phyloP scores from a whole-genome alignment of 2,797 vertebrate genomes.

The Hyperoplus lanceolatus region DNA sequence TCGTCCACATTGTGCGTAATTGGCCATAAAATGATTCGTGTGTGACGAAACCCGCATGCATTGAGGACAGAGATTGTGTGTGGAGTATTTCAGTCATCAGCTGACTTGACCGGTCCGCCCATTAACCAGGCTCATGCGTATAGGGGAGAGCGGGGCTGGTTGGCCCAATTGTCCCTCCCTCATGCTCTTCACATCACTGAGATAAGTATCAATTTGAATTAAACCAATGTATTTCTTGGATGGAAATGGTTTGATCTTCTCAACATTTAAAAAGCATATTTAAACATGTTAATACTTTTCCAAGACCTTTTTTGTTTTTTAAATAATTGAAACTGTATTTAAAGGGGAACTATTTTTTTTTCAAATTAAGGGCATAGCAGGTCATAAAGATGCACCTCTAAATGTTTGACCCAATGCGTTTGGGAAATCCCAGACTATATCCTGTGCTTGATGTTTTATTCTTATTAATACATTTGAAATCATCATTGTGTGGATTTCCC shows the following conservation, averaged over 20 bases:
- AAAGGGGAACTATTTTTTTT: neutral
- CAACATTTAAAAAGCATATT: neutral
- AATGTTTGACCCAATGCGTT: neutral
- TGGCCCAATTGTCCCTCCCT: conserved; percentile 5
- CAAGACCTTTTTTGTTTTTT: neutral
- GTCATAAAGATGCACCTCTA: neutral
- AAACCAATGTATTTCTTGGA: neutral
- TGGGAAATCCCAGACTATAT: neutral
- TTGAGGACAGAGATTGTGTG: conserved; percentile 59
- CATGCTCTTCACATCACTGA: conserved; percentile 5
- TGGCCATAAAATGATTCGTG: conserved; percentile 55
- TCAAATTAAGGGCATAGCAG: neutral
- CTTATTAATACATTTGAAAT: conserved; percentile 5
- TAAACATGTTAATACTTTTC: neutral
- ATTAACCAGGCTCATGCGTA: conserved; percentile 32
- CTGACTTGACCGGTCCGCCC: conserved; percentile 73
- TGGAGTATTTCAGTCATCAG: conserved; percentile 66
- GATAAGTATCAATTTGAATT: neutral
- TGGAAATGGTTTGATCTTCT: neutral
- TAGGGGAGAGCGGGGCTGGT: conserved; percentile 14
- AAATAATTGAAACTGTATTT: neutral
- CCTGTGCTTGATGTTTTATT: neutral
- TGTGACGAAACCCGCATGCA: conserved; percentile 54
- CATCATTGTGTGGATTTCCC: conserved; percentile 30
- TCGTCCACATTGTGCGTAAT: conserved; percentile 75